Evolutionary conservation across 2,888 invertebrate genomes (phyloP), one percentile per base, ranked within the genome.

Genomic region (Cosmia trapezina): DNA sequence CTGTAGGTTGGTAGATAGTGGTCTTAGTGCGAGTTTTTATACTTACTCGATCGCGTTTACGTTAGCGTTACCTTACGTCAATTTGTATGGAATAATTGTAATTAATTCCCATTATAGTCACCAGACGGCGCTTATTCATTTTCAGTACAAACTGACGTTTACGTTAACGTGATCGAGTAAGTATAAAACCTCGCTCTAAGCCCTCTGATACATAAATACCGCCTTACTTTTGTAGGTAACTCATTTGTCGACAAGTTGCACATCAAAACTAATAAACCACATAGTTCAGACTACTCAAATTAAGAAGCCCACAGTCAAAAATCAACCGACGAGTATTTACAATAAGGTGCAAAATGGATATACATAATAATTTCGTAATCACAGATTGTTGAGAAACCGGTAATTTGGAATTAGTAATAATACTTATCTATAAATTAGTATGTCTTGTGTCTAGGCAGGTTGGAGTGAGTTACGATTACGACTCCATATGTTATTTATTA

Each of bases 381-480:
- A 49, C 2, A 19, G 37, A 37, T 37, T 37, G 37, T 37, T 6
- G 37, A 37, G 33, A 66, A 67, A 78, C 62, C 37, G 45, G 73
- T 67, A 45, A 57, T 57, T 70, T 70, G 5, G 49, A 78, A 78
- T 78, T 49, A 63, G 66, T 67, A 37, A 71, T 67, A 37, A 71
- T n/a, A 54, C n/a, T 47, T 71, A 54, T 45, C 22, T 56, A 61
- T 72, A 72, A 68, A 64, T 47, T 78, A 51, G 45, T 61, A 22
- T 62, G 28, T 56, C 54, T 60, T 43, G 33, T 73, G 41, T n/a
- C 62, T 37, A 37, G 28, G 17, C 54, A 51, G 60, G 59, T 61
- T 56, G 28, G 11, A 28, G 17, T 78, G 53, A 78, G 33, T 60
- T 78, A 71, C 53, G 78, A 78, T 62, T 66, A 28, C 28, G 28